Conservation (phyloP, 2,888 invertebrate species). For the Pherbina coryleti region DNA sequence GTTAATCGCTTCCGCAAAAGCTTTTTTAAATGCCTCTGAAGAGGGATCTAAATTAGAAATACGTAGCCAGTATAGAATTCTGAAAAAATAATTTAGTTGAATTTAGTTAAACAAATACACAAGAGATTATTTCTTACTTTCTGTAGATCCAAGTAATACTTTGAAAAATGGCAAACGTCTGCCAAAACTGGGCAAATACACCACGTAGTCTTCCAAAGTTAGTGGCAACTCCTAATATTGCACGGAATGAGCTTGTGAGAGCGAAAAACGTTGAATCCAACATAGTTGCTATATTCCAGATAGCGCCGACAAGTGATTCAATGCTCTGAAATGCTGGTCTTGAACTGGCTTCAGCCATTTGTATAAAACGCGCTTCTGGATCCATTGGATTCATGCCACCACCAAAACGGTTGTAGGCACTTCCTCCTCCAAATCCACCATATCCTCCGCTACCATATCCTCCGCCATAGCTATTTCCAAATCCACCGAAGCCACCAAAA, state of each 20-base stretch:
- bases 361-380: conserved; percentile 76
- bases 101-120: background rate
- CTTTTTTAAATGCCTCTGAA: conserved; percentile 69
- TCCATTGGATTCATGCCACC: conserved; percentile 59
- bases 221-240: conserved; percentile 95
- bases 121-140: conserved; percentile 66
- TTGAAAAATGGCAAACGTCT: conserved; percentile 86
- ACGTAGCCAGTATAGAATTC: conserved; percentile 65
- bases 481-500: conserved; percentile 48
- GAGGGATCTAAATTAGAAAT: conserved; percentile 68
- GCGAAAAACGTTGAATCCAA: conserved; percentile 96
- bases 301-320: conserved; percentile 90
- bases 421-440: conserved; percentile 56
- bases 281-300: conserved; percentile 96
- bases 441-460: conserved; percentile 41
- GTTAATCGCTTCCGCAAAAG: conserved; percentile 67
- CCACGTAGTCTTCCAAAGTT: conserved; percentile 88
- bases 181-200: conserved; percentile 88
- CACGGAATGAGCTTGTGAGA: conserved; percentile 93
- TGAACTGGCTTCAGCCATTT: conserved; percentile 91
- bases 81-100: conserved; percentile 41
- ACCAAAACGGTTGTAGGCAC: conserved; percentile 63
- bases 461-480: conserved; percentile 42
- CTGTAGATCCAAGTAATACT: conserved; percentile 85
- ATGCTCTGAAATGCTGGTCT: conserved; percentile 95